Base-by-base conservation (phyloP, 2,113 vertebrate species). In the Anthoscopus minutus region DNA sequence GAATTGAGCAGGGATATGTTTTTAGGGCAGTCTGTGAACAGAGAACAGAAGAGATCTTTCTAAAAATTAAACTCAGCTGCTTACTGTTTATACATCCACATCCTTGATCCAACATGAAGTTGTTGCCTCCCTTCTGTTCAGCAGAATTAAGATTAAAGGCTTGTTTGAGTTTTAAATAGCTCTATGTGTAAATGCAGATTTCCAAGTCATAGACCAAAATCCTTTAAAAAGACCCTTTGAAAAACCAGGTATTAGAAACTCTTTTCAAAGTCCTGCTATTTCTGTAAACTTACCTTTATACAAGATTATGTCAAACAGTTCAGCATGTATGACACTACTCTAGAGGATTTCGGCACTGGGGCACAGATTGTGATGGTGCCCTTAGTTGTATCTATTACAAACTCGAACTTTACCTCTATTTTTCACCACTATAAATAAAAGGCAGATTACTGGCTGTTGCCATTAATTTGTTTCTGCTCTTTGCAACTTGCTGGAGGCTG, bases 1-100 rank as follows among this genome's bases (percentile, higher is more conserved):
- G 76, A 92, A 53, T 15, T 60, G 48, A 44, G 37, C 4, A 1
- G 78, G 31, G 31, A 37, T 86, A 8, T 81, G 40, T 44, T 91
- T 86, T 88, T 81, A 71, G 73, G 84, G 83, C 64, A 81, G 15
- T 67, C 56, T 67, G 33, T 61, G 54, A 92, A 65, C 77, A 79
- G 69, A 60, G 64, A 89, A 47, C 28, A 44, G 65, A 73, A 66
- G 33, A 81, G 19, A 44, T 37, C 17, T 60, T 86, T 76, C 77
- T 81, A 14, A 70, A 78, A 94, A 67, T 69, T 64, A 53, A 88
- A 31, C 35, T 83, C 42, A 45, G 33, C 48, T 79, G 37, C 37
- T 91, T 69, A 18, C 31, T 74, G 37, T 51, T 81, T 88, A 14
- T 64, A 50, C 4, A 2, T 64, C 53, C 7, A 15, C 60, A 45